A percentile compares a stretch with the other conserved stretches of the same genome.
These are phyloP conservation scores for Agonopterix arenella DNA, from an alignment of 2,888 invertebrate species.

Conservation along the genomic window DNA sequence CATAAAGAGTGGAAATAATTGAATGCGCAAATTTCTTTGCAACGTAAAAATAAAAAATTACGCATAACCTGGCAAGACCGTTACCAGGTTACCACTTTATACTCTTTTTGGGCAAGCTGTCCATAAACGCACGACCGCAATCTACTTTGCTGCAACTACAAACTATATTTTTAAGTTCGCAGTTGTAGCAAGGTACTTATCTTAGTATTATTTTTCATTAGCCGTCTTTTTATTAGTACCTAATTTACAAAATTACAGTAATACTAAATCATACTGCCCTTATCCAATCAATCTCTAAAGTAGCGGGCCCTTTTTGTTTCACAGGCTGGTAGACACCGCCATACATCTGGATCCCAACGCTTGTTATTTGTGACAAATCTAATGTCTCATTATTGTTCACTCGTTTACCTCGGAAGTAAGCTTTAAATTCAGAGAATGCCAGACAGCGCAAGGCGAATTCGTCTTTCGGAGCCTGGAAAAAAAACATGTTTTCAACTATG, in stretches of 20 bases:
- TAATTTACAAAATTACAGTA: constrained; percentile 1
- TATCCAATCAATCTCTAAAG: constrained; percentile 80
- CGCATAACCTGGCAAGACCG: too few relatives aligned
- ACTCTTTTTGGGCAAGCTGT: too few relatives aligned
- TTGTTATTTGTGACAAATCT: constrained; percentile 75
- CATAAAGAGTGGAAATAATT: too few relatives aligned
- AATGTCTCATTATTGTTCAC: constrained; percentile 74
- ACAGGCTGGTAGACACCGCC: constrained; percentile 80
- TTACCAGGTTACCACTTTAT: too few relatives aligned
- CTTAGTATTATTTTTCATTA: too few relatives aligned
- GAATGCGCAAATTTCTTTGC: too few relatives aligned
- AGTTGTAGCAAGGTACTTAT: too few relatives aligned
- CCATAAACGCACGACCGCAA: too few relatives aligned
- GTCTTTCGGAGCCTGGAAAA: constrained; percentile 68
- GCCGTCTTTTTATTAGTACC: too few relatives aligned
- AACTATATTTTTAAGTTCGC: too few relatives aligned
- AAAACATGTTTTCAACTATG: not conserved
- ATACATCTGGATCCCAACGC: constrained; percentile 79
- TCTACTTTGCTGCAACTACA: too few relatives aligned
- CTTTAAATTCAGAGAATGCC: constrained; percentile 75
- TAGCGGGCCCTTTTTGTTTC: constrained; percentile 80
- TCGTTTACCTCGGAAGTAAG: constrained; percentile 78
- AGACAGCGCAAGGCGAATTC: constrained; percentile 71
- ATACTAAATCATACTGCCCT: constrained; percentile 42
- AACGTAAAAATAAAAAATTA: too few relatives aligned